phyloP scores from a whole-genome alignment of 2,797 vertebrate species.

The Fistularia tabacaria region DNA sequence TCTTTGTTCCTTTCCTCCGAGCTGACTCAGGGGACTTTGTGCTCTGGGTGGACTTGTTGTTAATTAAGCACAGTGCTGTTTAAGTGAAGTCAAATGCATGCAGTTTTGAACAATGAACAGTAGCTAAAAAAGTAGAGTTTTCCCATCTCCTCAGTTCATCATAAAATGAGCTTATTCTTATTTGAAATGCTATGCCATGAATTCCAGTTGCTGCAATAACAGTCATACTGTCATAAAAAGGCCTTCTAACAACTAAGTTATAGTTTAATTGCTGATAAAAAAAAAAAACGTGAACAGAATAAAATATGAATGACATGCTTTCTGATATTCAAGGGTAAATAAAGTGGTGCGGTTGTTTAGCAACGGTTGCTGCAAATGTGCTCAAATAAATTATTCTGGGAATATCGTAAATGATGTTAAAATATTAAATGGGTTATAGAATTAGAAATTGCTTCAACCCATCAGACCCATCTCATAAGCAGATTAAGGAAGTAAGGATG shows the following conservation, averaged over 20 bases:
- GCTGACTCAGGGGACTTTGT: conserved; percentile 43
- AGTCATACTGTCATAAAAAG: not conserved
- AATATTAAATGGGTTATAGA: too few relatives aligned
- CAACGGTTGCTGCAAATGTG: too few relatives aligned
- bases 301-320: too few relatives aligned
- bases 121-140: conserved; percentile 9
- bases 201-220: not conserved
- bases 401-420: too few relatives aligned
- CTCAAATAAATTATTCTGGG: too few relatives aligned
- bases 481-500: too few relatives aligned
- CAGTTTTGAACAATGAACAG: conserved; percentile 27
- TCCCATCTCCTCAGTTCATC: conserved; percentile 30
- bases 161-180: conserved; percentile 7
- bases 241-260: not conserved
- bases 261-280: conserved; percentile 1
- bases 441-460: too few relatives aligned
- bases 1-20: conserved; percentile 52
- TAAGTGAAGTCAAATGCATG: conserved; percentile 36
- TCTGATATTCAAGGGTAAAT: too few relatives aligned
- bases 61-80: conserved; percentile 53
- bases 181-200: not conserved
- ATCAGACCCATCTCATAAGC: too few relatives aligned
- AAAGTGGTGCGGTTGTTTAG: too few relatives aligned
- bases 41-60: conserved; percentile 46
- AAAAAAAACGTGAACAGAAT: too few relatives aligned